Evolutionary conservation across 2,888 invertebrate genomes (phyloP), one percentile per base, ranked within the genome.

Genomic region (Phrixothrix hirtus): DNA sequence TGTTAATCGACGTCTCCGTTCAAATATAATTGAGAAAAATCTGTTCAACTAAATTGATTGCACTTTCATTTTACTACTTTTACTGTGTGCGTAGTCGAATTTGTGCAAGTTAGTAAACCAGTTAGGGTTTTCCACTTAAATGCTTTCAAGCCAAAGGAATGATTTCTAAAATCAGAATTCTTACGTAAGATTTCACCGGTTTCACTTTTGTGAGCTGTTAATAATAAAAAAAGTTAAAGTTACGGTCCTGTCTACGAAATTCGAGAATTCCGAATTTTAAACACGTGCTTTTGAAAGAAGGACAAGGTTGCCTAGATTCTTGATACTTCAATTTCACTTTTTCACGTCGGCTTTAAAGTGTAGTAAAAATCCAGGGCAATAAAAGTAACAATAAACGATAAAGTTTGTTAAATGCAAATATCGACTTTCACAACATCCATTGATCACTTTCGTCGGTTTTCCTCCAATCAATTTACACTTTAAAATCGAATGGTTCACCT

Each of bases 51-150:
- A 29, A 29, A 36, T 21, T 37, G 37, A n/a, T 9, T 13, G 9
- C 30, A 45, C 44, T 44, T 51, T 51, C 45, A 45, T 51, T 51
- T 51, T 29, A 31, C 38, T 25, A 51, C 44, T 51, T 51, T 51
- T 44, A 45, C 45, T 51, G 7, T 5, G 7, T 21, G 21, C 21
- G 21, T 5, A 21, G 3, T 21, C 7, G 7, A 21, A 21, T 7
- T 21, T 3, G 21, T 5, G 7, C 21, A 7, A 21, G 3, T 21
- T 21, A 21, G 7, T 21, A 21, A 21, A 21, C 21, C 21, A 21
- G 21, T 21, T 21, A 21, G 4, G 3, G 21, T 21, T 21, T 21
- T 21, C 4, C 21, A 21, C 21, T 21, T 7, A 7, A 21, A 21
- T 21, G 7, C 21, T 7, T 21, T 21, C 3, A 7, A 21, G 21